Evolutionary conservation across 2,888 invertebrate genomes (phyloP).

Genomic region (Ptychoptera albimana): DNA sequence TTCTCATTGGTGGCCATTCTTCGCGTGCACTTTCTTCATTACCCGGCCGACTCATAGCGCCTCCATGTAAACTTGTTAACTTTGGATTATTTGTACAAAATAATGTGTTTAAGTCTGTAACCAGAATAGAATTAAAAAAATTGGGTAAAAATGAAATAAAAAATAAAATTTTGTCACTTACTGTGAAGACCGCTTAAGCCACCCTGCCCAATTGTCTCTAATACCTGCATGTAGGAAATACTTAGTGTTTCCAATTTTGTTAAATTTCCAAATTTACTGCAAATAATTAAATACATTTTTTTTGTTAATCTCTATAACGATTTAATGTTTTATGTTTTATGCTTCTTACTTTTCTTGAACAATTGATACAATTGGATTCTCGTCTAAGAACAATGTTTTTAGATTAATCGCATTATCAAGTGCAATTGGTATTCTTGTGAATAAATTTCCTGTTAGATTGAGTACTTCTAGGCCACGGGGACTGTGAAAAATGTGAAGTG

Average conservation of each 20-base stretch:
- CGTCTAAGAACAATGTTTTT: constrained; percentile 45
- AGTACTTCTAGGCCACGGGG: constrained; percentile 46
- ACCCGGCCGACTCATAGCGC: constrained; percentile 37
- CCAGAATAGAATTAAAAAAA: neutral
- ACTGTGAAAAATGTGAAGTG: constrained; percentile 49
- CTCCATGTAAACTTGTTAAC: constrained; percentile 39
- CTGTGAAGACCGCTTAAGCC: constrained; percentile 39
- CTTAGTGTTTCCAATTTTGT: constrained; percentile 45
- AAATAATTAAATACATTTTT: neutral
- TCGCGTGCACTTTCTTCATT: constrained; percentile 33
- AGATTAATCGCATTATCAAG: constrained; percentile 43
- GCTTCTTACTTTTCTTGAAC: constrained; percentile 28
- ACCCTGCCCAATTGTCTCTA: constrained; percentile 38
- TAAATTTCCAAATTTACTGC: constrained; percentile 40
- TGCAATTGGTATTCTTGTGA: constrained; percentile 41
- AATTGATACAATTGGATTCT: constrained; percentile 48
- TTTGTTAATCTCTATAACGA: neutral
- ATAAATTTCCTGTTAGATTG: constrained; percentile 49
- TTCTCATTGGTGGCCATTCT: constrained; percentile 47
- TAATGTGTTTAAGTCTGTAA: constrained; percentile 35
- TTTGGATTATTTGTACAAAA: constrained; percentile 46
- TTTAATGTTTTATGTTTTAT: constrained; percentile 23
- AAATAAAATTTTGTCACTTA: constrained; percentile 13
- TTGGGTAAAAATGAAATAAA: neutral
- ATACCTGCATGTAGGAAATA: constrained; percentile 46